Percentiles rank a stretch among this genome's conserved stretches.
These are phyloP conservation scores for Tetramorium bicarinatum DNA, from an alignment of 2,888 invertebrate species.

Conservation along the genomic window DNA sequence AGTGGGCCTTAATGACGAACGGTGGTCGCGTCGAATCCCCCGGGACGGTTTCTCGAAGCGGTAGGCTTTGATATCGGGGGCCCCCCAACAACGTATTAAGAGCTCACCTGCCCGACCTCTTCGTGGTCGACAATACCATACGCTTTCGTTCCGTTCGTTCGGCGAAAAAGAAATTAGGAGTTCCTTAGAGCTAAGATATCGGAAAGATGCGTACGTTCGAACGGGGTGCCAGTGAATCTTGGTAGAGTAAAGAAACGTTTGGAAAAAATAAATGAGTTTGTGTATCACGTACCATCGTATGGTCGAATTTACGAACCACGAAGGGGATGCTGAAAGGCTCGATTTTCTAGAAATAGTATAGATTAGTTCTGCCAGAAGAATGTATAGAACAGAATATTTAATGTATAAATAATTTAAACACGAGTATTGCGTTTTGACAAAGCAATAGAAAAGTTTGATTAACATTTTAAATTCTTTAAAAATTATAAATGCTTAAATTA, in stretches of 20 bases:
- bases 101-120: constrained; percentile 77
- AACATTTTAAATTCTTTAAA: background rate
- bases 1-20: constrained; percentile 66
- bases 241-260: constrained; percentile 35
- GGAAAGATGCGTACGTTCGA: constrained; percentile 23
- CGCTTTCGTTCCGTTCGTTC: constrained; percentile 33
- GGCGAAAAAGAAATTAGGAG: constrained; percentile 18
- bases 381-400: background rate
- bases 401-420: constrained; percentile 2
- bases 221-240: constrained; percentile 48
- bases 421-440: background rate
- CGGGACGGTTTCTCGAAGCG: constrained; percentile 58
- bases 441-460: background rate
- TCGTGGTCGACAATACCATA: constrained; percentile 60
- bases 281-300: constrained; percentile 10
- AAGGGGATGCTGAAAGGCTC: background rate
- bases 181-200: background rate
- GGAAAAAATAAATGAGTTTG: constrained; percentile 68
- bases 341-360: background rate
- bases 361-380: constrained; percentile 10
- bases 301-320: constrained; percentile 5
- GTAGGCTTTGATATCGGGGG: constrained; percentile 76
- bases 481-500: background rate
- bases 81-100: constrained; percentile 75
- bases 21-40: constrained; percentile 70